Base-by-base conservation (phyloP, 37 sponge, comb jelly and placozoan species). In the Diacarnus erythraeanus region DNA sequence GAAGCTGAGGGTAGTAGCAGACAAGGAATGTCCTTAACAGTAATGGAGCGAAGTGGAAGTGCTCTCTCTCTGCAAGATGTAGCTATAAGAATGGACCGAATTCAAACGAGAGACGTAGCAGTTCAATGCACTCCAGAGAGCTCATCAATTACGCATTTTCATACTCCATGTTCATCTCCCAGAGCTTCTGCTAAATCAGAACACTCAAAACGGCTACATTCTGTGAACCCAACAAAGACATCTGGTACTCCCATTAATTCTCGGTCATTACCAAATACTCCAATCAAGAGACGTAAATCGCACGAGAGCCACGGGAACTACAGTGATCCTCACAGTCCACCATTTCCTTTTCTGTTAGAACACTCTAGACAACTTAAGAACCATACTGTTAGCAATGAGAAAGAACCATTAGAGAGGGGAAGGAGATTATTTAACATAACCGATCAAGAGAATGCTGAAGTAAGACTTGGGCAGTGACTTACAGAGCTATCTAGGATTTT, bases 91-190 rank as follows among this genome's bases (percentile, higher is more conserved):
- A 34, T 59, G 6, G 39, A 56, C 25, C 36, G 58, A 1, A 57
- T 72, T 25, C 29, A 26, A 29, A 81, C 43, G 20, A 57, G 38
- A 31, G 72, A 81, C 2, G 73, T 72, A 15, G 72, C 63, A 4
- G 64, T 81, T 0, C 81, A 81, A 39, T 70, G 70, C 25, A 42
- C 6, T 8, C 38, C 12, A 5, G 23, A 40, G 3, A 72, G 61
- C 10, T 76, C 63, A 20, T 61, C 43, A 20, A 74, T 31, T 42
- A 21, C 31, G 17, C 33, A 15, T 41, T 33, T 65, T 1, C 4
- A 3, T 2, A 42, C 47, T 42, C 47, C 47, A 29, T 17, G 26
- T 37, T 57, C 59, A 12, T 56, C 75, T 6, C 69, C 69, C 20
- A 36, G 69, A 68, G 35, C 6, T 2, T n/a, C 25, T 17, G 72